Evolutionary conservation across 2,888 invertebrate genomes (phyloP).

Genomic region (Alloplasta piceator): DNA sequence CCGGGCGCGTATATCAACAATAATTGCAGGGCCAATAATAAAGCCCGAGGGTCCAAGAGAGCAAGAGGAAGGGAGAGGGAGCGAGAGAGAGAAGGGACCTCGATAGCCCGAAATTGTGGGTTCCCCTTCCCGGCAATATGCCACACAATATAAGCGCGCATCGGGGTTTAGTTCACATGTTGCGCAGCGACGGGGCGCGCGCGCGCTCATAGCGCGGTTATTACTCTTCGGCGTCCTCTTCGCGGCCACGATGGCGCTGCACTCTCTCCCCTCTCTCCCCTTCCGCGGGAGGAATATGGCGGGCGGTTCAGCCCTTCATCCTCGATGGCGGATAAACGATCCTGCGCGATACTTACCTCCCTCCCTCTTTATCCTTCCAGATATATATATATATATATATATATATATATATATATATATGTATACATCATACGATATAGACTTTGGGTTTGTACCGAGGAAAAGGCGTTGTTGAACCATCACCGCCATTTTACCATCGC

Average conservation of each 20-base stretch:
- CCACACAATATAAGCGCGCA: neutral
- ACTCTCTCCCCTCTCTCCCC: too few species aligned
- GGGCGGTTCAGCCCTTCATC: conserved; percentile 72
- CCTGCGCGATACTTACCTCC: conserved; percentile 73
- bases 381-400: too few species aligned
- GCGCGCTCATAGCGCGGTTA: conserved; percentile 52
- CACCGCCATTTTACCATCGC: conserved; percentile 45
- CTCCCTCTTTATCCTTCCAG: conserved; percentile 19
- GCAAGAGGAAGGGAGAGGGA: neutral
- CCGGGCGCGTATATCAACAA: conserved; percentile 82
- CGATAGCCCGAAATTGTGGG: conserved; percentile 83
- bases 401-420: conserved; percentile 25
- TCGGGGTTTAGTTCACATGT: conserved; percentile 65
- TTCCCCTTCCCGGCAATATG: conserved; percentile 78
- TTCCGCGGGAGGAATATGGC: conserved; percentile 61
- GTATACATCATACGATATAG: conserved; percentile 24
- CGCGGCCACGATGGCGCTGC: conserved; percentile 47
- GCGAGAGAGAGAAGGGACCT: conserved; percentile 68
- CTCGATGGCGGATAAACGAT: conserved; percentile 82
- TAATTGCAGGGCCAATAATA: conserved; percentile 83
- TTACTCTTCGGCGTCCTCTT: conserved; percentile 61
- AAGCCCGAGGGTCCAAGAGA: conserved; percentile 79
- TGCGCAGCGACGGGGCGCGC: conserved; percentile 72
- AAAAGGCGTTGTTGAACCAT: conserved; percentile 50
- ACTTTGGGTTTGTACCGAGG: conserved; percentile 48